These are phyloP conservation scores for Lucilia sericata DNA, from an alignment of 1,140 invertebrate species.

Conservation along the genomic window DNA sequence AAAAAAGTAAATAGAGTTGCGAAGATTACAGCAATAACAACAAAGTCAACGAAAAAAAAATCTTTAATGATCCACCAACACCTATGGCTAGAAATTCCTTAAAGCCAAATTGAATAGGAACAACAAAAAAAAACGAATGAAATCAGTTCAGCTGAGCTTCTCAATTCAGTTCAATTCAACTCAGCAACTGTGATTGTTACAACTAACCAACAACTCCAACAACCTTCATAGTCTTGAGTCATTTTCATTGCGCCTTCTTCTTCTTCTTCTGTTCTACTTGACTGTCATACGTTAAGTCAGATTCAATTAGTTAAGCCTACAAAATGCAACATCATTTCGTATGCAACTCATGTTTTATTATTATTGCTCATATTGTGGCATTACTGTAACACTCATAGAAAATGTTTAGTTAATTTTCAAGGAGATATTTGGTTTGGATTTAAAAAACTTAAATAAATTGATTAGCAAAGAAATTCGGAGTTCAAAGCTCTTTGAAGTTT, in stretches of 20 bases:
- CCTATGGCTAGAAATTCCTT: constrained; percentile 28
- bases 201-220: background rate
- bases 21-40: background rate
- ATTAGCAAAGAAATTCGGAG: no score
- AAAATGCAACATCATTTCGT: constrained; percentile 43
- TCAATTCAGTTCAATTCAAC: no score
- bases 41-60: background rate
- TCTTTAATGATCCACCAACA: constrained; percentile 23
- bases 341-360: constrained; percentile 44
- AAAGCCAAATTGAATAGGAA: background rate
- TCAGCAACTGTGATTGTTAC: background rate
- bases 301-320: constrained; percentile 43
- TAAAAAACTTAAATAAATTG: no score
- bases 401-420: background rate
- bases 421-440: no score
- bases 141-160: background rate
- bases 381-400: background rate
- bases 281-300: constrained; percentile 41
- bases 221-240: constrained; percentile 1
- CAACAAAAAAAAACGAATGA: background rate
- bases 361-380: constrained; percentile 37
- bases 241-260: background rate
- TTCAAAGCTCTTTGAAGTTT: no score
- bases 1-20: constrained; percentile 1
- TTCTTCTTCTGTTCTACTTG: background rate